Base-by-base conservation (phyloP, 2,888 invertebrate species). In the Zeuzera pyrina region DNA sequence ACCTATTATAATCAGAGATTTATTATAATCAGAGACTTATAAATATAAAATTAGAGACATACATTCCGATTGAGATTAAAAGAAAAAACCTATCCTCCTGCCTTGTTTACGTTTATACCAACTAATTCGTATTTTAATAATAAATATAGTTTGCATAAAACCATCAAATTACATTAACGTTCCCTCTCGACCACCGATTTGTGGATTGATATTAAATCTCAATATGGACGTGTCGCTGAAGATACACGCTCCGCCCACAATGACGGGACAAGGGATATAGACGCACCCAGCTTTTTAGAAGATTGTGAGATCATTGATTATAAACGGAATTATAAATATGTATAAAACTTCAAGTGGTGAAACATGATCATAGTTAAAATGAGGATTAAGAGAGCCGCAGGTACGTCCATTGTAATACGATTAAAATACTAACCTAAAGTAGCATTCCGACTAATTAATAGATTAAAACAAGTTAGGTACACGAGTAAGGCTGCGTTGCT, bases 151-250 rank as follows among this genome's bases (percentile, higher is more conserved):
- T 19, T 19, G 5, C 19, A 19, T 7, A 19, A 19, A 19, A 19
- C 19, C 2, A 8, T 8, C 19, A 19, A 19, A 19, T 7, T 5
- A 19, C 8, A 19, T 5, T 19, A 8, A 5, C 19, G 19, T 19
- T 8, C 8, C 19, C 1, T 19, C 8, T 19, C 19, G 27, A 15
- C 28, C 30, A 38, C 35, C 45, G 56, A 56, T 56, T 54, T 54
- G 54, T 54, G 32, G 35, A 38, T 32, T 51, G 52, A 53, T 53
- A 57, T 53, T 31, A 15, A 31, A 33, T 34, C 36, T 43, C 47
- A 49, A 47, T 48, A 49, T 50, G 52, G 38, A 38, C 34, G 24
- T 19, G n/a, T n/a, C n/a, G n/a, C n/a, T n/a, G n/a, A n/a, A n/a
- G 15, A 12, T 2, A 28, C n/a, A n/a, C n/a, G 5, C 14, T 8